Evolutionary conservation across 2,888 invertebrate genomes (phyloP).

Genomic region (Zaprionus bogoriensis): DNA sequence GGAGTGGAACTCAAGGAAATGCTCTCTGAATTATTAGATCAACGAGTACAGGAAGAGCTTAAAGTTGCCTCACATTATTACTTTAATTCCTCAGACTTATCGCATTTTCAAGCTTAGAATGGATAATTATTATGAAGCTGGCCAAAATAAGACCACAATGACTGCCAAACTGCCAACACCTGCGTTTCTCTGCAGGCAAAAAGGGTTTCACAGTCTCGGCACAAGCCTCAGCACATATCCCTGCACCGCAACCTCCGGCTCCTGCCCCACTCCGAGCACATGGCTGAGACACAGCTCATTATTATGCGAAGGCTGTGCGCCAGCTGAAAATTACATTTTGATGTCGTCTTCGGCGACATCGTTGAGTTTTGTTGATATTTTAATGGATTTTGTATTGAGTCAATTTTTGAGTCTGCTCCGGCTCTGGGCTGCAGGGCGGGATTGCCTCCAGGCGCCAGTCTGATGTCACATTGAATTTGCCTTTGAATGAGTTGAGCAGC

Average conservation of each 20-base stretch:
- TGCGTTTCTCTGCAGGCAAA: background rate
- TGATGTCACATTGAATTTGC: conserved; percentile 69
- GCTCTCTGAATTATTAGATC: background rate
- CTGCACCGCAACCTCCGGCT: background rate
- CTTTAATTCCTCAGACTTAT: conserved; percentile 1
- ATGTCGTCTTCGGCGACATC: conserved; percentile 62
- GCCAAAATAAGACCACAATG: conserved; percentile 9
- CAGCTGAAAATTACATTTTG: conserved; percentile 70
- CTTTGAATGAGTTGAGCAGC: conserved; percentile 38
- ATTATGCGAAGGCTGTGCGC: conserved; percentile 67
- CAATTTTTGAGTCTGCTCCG: conserved; percentile 35
- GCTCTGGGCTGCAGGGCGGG: background rate
- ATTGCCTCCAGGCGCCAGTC: conserved; percentile 40
- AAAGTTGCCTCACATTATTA: background rate
- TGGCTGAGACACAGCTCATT: conserved; percentile 47
- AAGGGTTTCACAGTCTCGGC: conserved; percentile 44
- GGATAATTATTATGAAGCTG: conserved; percentile 45
- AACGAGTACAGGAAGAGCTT: too few species aligned
- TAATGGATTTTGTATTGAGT: conserved; percentile 74
- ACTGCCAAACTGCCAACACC: background rate
- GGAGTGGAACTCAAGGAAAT: background rate
- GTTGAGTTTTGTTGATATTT: conserved; percentile 70
- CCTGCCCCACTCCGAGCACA: background rate
- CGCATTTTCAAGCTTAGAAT: background rate
- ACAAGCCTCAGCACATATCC: conserved; percentile 23